Evolutionary conservation across 2,888 invertebrate species (phyloP).

Genomic region (Rhingia campestris): DNA sequence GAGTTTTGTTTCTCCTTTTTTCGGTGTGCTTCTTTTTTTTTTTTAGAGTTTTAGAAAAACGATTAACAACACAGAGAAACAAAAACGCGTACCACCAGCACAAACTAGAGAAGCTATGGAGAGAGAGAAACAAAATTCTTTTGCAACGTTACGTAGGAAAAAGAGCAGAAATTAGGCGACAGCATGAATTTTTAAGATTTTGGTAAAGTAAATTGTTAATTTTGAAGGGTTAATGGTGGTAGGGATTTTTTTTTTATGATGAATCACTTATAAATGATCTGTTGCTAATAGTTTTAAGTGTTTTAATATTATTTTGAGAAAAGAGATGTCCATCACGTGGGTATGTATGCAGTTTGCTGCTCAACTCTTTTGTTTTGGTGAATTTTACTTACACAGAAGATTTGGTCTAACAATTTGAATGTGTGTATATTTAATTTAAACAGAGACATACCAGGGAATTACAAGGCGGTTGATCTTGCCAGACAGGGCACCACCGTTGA

Average conservation of each 20-base stretch:
- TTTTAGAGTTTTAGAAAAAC: slow-evolving; percentile 49
- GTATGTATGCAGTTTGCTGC: too few relatives aligned
- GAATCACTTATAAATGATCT: too few relatives aligned
- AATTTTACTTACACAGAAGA: too few relatives aligned
- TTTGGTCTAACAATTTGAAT: too few relatives aligned
- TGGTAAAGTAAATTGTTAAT: slow-evolving; percentile 32
- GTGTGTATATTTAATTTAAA: too few relatives aligned
- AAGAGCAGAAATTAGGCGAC: slow-evolving; percentile 47
- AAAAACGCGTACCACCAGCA: slow-evolving; percentile 6
- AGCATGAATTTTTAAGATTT: slow-evolving; percentile 58
- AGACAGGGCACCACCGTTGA: too few relatives aligned
- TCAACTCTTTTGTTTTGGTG: too few relatives aligned
- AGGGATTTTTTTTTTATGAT: slow-evolving; percentile 8
- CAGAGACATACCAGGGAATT: too few relatives aligned
- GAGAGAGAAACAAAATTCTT: slow-evolving; percentile 63
- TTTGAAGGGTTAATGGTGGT: slow-evolving; percentile 10
- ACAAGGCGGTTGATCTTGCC: too few relatives aligned
- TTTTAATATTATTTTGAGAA: too few relatives aligned
- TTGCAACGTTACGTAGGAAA: slow-evolving; percentile 43
- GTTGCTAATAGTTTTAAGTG: too few relatives aligned
- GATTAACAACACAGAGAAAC: slow-evolving; percentile 28
- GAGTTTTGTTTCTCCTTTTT: slow-evolving; percentile 20
- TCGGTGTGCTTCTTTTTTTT: slow-evolving; percentile 14
- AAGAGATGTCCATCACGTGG: too few relatives aligned
- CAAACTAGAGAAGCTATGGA: slow-evolving; percentile 37